Evolutionary conservation across 2,797 vertebrate species (phyloP), one percentile per base, ranked within the genome.

Genomic region (Allobates femoralis): DNA sequence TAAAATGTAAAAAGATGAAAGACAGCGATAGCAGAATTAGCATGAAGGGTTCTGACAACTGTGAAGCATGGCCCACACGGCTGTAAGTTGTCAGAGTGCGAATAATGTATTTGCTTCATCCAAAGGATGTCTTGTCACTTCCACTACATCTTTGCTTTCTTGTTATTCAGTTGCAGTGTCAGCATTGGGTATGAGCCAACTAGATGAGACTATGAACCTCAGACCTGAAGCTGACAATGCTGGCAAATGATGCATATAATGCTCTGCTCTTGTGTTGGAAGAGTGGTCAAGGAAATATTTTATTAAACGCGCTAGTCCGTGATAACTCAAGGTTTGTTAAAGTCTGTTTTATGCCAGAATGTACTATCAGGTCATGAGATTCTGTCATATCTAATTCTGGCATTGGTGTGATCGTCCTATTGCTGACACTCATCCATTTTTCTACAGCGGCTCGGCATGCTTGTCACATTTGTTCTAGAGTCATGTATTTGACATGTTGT

Each of bases 121-220:
- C 46, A 55, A 82, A 76, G 69, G 58, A 76, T 83, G 50, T 87
- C 85, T n/a, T 87, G 79, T 77, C 85, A 82, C 80, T 80, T 83
- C 80, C 16, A 50, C 56, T 86, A 81, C 71, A 18, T 76, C 85
- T 83, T 41, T 77, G 26, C 73, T 86, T 62, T 80, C 80, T 86
- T 83, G 79, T 56, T 86, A 82, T 83, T 69, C 50, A 34, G 62
- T 62, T 83, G 80, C 85, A 69, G 62, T 79, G 85, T 87, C 85
- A 83, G 74, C 85, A 83, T 30, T 87, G 85, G 74, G 60, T 62
- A 15, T 79, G 46, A 58, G 79, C 85, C 85, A 87, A 51, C 76
- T 23, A 83, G 79, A 76, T 58, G 74, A 87, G 73, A 77, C 73
- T 34, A 79, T 79, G 80, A 71, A 60, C 85, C 74, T 78, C 85